Conservation (phyloP, 1,140 invertebrate genomes). For the Drosophila auraria region DNA sequence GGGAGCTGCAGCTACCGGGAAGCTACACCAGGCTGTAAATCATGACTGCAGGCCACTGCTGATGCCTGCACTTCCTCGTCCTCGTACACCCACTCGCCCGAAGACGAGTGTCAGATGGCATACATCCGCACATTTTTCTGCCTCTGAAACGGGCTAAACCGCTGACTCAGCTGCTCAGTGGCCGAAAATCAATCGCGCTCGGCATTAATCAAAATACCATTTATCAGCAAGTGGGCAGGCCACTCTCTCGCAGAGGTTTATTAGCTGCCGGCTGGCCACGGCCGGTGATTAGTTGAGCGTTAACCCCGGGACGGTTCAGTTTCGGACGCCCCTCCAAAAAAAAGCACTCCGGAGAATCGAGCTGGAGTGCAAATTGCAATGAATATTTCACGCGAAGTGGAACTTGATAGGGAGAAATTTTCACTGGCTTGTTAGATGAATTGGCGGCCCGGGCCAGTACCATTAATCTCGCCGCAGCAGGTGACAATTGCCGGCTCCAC, state of each 20-base stretch:
- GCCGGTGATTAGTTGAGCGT: constrained; percentile 78
- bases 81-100: constrained; percentile 13
- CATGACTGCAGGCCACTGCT: constrained; percentile 41
- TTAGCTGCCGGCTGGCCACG: constrained; percentile 43
- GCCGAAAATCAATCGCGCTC: constrained; percentile 68
- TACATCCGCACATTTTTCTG: constrained; percentile 60
- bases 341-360: not conserved
- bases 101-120: constrained; percentile 26
- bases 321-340: constrained; percentile 9
- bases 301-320: constrained; percentile 60
- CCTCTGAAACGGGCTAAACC: constrained; percentile 28
- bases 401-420: constrained; percentile 38
- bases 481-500: constrained; percentile 41
- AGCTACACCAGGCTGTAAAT: constrained; percentile 42
- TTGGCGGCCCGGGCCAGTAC: constrained; percentile 8
- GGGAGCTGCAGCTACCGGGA: constrained; percentile 16
- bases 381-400: constrained; percentile 58
- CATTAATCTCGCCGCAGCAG: constrained; percentile 39
- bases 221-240: constrained; percentile 54
- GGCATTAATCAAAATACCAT: constrained; percentile 81
- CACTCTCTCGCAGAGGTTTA: constrained; percentile 24
- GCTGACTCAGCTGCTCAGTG: constrained; percentile 58
- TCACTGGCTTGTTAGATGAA: constrained; percentile 38
- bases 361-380: constrained; percentile 60
- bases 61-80: constrained; percentile 56